Percentiles rank a stretch among this genome's conserved stretches.
Conservation (phyloP, 2,888 invertebrate species). For the Conistra vaccinii region DNA sequence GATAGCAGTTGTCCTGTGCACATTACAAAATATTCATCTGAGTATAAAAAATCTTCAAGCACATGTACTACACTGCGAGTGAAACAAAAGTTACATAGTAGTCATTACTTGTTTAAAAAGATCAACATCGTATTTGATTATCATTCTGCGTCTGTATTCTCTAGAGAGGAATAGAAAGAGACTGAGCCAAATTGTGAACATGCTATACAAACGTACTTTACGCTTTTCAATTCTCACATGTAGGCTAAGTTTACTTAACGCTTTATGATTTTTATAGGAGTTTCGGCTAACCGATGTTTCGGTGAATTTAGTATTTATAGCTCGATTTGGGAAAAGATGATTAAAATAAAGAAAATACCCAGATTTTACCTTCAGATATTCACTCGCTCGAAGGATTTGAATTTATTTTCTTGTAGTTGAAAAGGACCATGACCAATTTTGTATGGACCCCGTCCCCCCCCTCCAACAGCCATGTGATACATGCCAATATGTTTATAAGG, state of each 20-base stretch:
- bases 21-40: too few species aligned
- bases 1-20: too few species aligned
- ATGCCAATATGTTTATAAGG: too few species aligned
- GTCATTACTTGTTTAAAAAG: constrained; percentile 32
- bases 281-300: neutral
- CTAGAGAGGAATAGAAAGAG: neutral
- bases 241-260: too few species aligned
- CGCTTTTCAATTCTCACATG: neutral
- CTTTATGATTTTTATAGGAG: neutral
- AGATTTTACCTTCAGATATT: neutral
- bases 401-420: neutral
- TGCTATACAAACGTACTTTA: neutral
- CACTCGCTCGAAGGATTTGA: neutral
- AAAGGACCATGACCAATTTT: too few species aligned
- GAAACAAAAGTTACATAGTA: constrained; percentile 12
- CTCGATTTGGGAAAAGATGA: neutral
- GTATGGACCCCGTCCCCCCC: too few species aligned
- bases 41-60: too few species aligned
- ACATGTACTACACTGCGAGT: neutral
- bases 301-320: neutral
- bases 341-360: neutral
- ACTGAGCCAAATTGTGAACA: neutral
- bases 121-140: constrained; percentile 28
- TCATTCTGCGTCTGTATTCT: constrained; percentile 23
- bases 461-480: too few species aligned